A percentile compares a stretch with the other conserved stretches of the same genome.
These are phyloP conservation scores for Calycopis cecrops DNA, from an alignment of 1,140 invertebrate genomes.

Conservation along the genomic window DNA sequence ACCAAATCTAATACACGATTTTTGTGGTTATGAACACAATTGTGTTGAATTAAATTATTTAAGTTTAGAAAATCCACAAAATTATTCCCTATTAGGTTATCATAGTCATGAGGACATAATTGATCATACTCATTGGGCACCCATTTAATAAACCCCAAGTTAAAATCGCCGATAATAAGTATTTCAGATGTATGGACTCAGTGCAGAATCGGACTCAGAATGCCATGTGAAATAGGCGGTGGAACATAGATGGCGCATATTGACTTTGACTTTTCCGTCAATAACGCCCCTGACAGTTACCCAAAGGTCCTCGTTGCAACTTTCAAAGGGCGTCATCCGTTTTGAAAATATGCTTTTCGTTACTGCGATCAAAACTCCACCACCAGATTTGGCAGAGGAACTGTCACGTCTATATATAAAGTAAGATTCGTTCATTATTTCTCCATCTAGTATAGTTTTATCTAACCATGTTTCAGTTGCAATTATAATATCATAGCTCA, in stretches of 20 bases:
- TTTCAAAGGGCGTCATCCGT: constrained; percentile 20
- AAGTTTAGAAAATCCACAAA: neutral
- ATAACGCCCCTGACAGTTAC: constrained; percentile 1
- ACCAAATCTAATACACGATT: neutral
- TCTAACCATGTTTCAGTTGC: constrained; percentile 31
- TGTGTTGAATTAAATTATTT: neutral
- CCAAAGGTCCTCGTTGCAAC: constrained; percentile 25
- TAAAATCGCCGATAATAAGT: neutral
- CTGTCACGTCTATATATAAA: constrained; percentile 26
- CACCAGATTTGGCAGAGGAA: constrained; percentile 18
- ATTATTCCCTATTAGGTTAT: neutral
- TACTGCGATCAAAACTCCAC: constrained; percentile 25
- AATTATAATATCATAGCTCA: constrained; percentile 26
- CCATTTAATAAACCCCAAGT: neutral
- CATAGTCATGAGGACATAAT: neutral
- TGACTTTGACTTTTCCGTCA: constrained; percentile 5
- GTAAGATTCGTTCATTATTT: constrained; percentile 24
- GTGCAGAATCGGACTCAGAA: neutral
- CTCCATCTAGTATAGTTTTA: constrained; percentile 19
- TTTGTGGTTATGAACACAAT: neutral
- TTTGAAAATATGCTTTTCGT: constrained; percentile 19
- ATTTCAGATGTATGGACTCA: neutral
- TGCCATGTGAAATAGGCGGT: constrained; percentile 9
- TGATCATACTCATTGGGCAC: neutral
- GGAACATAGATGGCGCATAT: constrained; percentile 17